Conservation (phyloP, 2,113 vertebrate species). For the Genyomyrus donnyi region DNA sequence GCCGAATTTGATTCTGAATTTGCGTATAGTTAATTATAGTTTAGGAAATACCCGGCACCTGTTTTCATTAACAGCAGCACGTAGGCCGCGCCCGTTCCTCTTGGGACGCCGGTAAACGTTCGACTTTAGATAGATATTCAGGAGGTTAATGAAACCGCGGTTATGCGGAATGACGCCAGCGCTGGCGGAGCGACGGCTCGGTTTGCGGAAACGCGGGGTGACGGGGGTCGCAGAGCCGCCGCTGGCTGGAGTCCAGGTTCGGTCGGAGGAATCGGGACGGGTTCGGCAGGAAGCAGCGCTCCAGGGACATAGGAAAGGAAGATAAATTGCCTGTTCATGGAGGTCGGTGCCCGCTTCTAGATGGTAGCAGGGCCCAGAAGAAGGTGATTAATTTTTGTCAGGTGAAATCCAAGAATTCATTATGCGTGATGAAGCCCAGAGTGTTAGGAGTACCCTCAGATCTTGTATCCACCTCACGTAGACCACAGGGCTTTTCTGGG, state of each 20-base stretch:
- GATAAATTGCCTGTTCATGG: slow-evolving; percentile 61
- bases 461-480: background rate
- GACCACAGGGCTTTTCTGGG: background rate
- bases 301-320: slow-evolving; percentile 51
- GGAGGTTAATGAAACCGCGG: slow-evolving; percentile 14
- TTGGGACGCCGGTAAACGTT: background rate
- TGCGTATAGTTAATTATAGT: background rate
- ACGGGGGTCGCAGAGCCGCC: slow-evolving; percentile 13
- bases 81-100: background rate
- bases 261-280: slow-evolving; percentile 46
- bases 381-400: slow-evolving; percentile 67
- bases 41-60: background rate
- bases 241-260: slow-evolving; percentile 50
- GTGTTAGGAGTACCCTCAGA: background rate
- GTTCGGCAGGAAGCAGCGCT: slow-evolving; percentile 44
- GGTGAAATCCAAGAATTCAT: slow-evolving; percentile 52
- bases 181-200: background rate
- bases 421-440: slow-evolving; percentile 38
- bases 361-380: slow-evolving; percentile 43
- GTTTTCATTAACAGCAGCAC: background rate
- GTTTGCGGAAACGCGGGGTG: background rate
- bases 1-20: background rate
- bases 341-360: slow-evolving; percentile 50
- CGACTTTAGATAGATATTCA: background rate
- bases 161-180: background rate